These are phyloP conservation scores for Teleiodes luculella DNA, from an alignment of 2,888 invertebrate genomes.

Conservation along the genomic window DNA sequence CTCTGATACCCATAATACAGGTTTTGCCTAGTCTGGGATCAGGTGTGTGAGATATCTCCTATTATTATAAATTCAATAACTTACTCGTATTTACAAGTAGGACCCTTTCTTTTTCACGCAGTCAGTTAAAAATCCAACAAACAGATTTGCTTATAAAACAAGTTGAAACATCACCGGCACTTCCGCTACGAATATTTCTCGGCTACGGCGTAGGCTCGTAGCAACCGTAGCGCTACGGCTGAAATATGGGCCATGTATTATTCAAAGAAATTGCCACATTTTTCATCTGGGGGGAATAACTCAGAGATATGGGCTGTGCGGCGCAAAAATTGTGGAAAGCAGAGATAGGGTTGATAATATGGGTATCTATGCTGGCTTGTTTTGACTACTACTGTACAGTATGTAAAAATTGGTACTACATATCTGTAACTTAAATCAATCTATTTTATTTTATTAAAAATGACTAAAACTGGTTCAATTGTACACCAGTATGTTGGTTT, in stretches of 20 bases:
- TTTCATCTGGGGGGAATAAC: slow-evolving; percentile 79
- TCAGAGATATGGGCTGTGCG: slow-evolving; percentile 59
- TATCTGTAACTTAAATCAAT: no score
- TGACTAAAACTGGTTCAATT: no score
- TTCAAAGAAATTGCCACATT: slow-evolving; percentile 81
- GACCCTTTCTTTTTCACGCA: background rate
- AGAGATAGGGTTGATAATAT: slow-evolving; percentile 24
- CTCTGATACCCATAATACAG: no score
- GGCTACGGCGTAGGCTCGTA: slow-evolving; percentile 43
- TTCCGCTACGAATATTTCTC: slow-evolving; percentile 38
- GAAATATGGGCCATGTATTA: slow-evolving; percentile 81
- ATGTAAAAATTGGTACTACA: no score
- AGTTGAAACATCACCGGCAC: slow-evolving; percentile 42
- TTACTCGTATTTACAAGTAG: no score
- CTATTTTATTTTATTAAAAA: no score
- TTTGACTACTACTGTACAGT: no score
- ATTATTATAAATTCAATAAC: no score
- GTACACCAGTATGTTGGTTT: no score
- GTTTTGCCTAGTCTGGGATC: no score
- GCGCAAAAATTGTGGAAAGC: slow-evolving; percentile 31
- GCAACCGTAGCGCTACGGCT: slow-evolving; percentile 46
- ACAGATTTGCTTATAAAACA: slow-evolving; percentile 38
- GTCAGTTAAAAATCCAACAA: slow-evolving; percentile 13
- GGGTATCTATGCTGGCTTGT: slow-evolving; percentile 2
- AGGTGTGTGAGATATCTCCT: no score